Evolutionary conservation across 2,113 vertebrate species (phyloP), one percentile per base, ranked within the genome.

Genomic region (Dermatemys mawii): DNA sequence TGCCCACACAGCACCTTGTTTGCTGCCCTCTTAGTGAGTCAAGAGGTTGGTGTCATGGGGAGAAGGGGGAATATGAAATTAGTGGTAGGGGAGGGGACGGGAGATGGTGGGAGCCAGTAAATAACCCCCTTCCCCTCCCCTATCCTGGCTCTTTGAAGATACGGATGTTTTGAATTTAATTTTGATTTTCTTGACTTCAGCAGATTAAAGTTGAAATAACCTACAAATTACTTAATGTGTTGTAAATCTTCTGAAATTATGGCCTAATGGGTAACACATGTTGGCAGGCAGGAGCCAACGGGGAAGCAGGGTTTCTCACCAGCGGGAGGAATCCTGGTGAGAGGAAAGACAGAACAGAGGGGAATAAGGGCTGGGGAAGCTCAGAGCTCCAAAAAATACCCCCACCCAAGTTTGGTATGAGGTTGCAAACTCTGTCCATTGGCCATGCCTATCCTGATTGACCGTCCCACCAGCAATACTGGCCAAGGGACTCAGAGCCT

Each of bases 211-310:
- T 98, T 98, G 98, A 98, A 98, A 98, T 98, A 98, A 98, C 98
- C 98, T 98, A 99, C 98, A 99, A 99, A 99, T 99, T 98, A 98
- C 98, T 98, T 98, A 98, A 99, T 98, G 98, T 98, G 98, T 97
- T 98, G 98, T 99, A 98, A 98, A 99, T 98, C 98, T 98, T 98
- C 98, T 98, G 98, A 98, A 98, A 98, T 98, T 98, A 98, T 92
- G 98, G 98, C 97, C 98, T 98, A 99, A 99, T 99, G 97, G 98
- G 98, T 98, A 98, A 98, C 98, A 98, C 98, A 98, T 98, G 98
- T 98, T 94, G 95, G 98, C 97, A 94, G 83, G 96, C 97, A 97
- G 93, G 97, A 96, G 97, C 95, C 93, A 54, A 94, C 91, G 88
- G 85, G 87, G 88, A 96, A 97, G 95, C 93, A 6, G 95, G 51